Evolutionary conservation across 2,797 vertebrate species (phyloP).

Genomic region (Leptoclinus maculatus): DNA sequence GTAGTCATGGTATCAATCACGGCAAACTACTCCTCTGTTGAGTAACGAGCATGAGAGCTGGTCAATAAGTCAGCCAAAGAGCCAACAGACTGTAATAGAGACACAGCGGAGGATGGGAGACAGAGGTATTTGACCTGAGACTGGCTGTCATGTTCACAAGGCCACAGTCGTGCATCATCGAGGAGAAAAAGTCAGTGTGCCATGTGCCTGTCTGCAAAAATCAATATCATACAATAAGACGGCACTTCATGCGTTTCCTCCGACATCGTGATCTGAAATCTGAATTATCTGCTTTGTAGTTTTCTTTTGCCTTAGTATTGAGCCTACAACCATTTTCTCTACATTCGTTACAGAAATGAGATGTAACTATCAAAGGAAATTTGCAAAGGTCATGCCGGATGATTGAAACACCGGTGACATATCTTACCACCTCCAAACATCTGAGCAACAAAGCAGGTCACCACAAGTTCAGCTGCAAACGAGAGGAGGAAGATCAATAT

Average conservation of each 20-base stretch:
- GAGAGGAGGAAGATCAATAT: constrained; percentile 90
- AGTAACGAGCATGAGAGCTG: constrained; percentile 86
- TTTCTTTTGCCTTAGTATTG: background rate
- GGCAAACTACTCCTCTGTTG: constrained; percentile 80
- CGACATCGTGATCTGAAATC: constrained; percentile 50
- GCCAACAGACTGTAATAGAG: constrained; percentile 86
- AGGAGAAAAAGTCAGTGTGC: constrained; percentile 83
- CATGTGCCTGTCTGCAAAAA: constrained; percentile 77
- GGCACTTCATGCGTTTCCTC: constrained; percentile 44
- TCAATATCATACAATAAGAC: constrained; percentile 83
- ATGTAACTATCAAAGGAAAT: constrained; percentile 1
- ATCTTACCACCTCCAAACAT: constrained; percentile 80
- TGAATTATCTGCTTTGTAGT: constrained; percentile 12
- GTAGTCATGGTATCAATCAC: constrained; percentile 77
- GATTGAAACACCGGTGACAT: constrained; percentile 88
- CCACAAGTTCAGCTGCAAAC: constrained; percentile 92
- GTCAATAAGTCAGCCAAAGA: constrained; percentile 94
- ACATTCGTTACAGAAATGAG: constrained; percentile 12
- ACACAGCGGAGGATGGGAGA: constrained; percentile 81
- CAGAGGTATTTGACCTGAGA: constrained; percentile 84
- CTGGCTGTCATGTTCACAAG: constrained; percentile 83
- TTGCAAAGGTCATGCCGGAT: constrained; percentile 78
- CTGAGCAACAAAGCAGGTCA: constrained; percentile 86
- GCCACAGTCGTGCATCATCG: constrained; percentile 84
- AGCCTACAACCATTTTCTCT: background rate